Percentiles rank a stretch among this genome's conserved stretches.
phyloP scores from a whole-genome alignment of 2,888 invertebrate species.

The Conus canariensis region DNA sequence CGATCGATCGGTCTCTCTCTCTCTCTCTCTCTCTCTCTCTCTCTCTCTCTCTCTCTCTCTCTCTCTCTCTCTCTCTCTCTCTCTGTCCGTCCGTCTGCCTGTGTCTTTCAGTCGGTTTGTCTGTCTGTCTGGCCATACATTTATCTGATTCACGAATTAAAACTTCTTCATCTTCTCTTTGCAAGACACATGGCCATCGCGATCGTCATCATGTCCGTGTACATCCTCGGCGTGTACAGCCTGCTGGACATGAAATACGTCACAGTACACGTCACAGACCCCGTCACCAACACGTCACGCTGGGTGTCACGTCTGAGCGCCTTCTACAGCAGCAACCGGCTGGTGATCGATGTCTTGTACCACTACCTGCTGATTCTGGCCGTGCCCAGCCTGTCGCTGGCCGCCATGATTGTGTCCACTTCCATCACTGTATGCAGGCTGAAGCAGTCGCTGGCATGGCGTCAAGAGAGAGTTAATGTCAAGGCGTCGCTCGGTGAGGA shows the following conservation, averaged over 20 bases:
- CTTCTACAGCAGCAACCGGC: slow-evolving; percentile 27
- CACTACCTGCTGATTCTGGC: slow-evolving; percentile 35
- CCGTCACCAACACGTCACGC: too few species aligned
- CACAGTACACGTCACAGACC: background rate
- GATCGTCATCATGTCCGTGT: slow-evolving; percentile 21
- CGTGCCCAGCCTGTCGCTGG: slow-evolving; percentile 19
- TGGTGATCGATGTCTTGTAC: slow-evolving; percentile 35
- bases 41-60: too few species aligned
- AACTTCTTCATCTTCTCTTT: background rate
- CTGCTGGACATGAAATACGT: slow-evolving; percentile 36
- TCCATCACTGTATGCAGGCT: slow-evolving; percentile 25
- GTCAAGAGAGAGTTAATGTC: background rate
- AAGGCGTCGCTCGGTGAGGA: too few species aligned
- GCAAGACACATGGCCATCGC: slow-evolving; percentile 27
- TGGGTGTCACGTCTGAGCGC: slow-evolving; percentile 31
- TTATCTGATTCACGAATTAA: too few species aligned
- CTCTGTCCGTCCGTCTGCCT: too few species aligned
- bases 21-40: too few species aligned
- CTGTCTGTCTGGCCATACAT: too few species aligned
- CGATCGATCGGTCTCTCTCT: too few species aligned
- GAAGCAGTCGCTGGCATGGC: background rate
- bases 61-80: too few species aligned
- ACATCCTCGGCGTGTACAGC: slow-evolving; percentile 34
- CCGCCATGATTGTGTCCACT: slow-evolving; percentile 23
- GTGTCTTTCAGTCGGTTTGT: too few species aligned